These are phyloP conservation scores for Pontoporia blainvillei DNA, from an alignment of 2,113 vertebrate species.

Conservation along the genomic window DNA sequence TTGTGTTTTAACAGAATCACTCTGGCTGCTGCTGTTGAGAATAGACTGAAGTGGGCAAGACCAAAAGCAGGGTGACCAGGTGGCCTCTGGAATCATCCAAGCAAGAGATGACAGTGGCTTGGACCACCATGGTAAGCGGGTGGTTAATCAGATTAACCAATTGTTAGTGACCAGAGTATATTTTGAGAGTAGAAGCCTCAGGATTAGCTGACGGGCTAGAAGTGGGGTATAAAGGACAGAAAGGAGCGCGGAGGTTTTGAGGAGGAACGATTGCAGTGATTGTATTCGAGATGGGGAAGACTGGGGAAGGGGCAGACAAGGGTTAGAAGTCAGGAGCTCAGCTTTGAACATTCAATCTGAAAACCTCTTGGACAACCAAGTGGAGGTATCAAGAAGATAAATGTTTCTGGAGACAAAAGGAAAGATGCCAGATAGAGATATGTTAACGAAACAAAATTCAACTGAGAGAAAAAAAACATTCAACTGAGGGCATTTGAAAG, in stretches of 20 bases:
- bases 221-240: not conserved
- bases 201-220: not conserved
- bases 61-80: not conserved
- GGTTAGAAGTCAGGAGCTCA: not conserved
- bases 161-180: not conserved
- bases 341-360: not conserved
- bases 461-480: not conserved
- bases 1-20: not conserved
- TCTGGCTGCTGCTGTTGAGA: not conserved
- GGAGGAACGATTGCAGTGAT: not conserved
- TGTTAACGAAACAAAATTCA: not conserved
- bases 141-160: not conserved
- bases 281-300: no score
- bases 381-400: not conserved
- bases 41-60: not conserved
- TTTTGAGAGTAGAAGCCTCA: not conserved
- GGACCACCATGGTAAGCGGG: not conserved
- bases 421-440: not conserved
- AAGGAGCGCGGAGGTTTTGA: not conserved
- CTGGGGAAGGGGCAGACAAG: not conserved
- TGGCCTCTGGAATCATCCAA: not conserved
- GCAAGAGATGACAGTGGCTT: not conserved
- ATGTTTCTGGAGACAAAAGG: not conserved
- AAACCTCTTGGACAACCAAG: not conserved
- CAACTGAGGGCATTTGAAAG: not conserved